phyloP scores from a whole-genome alignment of 2,113 vertebrate species.

The Crotalus horridus region DNA sequence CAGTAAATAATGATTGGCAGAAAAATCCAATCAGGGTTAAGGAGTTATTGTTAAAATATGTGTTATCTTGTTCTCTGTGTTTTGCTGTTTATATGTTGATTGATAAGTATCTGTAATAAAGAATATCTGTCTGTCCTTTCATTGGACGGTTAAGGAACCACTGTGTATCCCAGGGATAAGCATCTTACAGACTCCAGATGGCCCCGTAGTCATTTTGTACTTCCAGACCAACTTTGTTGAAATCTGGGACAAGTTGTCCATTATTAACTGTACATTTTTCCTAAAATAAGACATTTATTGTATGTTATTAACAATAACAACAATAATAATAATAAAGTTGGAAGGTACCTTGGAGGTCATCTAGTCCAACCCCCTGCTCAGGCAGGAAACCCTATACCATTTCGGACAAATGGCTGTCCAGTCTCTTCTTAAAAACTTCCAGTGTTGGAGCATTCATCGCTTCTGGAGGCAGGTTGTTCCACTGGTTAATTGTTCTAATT shows the following conservation, averaged over 20 bases:
- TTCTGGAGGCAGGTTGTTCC: too few relatives aligned
- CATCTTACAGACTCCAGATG: background rate
- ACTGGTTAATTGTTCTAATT: background rate
- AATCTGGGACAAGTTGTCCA: background rate
- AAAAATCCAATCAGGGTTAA: background rate
- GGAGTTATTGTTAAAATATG: background rate
- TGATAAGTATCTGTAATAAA: background rate
- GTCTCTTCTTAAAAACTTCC: too few relatives aligned
- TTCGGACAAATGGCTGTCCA: too few relatives aligned
- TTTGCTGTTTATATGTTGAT: background rate
- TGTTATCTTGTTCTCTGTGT: background rate
- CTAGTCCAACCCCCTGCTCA: too few relatives aligned
- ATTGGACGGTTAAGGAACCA: background rate
- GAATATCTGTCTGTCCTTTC: background rate
- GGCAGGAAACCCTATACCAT: too few relatives aligned
- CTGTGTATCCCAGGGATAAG: background rate
- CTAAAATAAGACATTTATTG: background rate
- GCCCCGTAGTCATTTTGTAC: background rate
- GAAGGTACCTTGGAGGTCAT: too few relatives aligned
- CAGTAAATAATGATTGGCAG: background rate
- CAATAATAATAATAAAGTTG: too few relatives aligned
- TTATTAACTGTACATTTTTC: background rate
- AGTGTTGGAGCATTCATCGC: too few relatives aligned
- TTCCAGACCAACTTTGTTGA: background rate
- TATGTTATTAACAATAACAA: background rate